phyloP scores from a whole-genome alignment of 2,888 invertebrate genomes.

The Sinodicranocentrus sp. region DNA sequence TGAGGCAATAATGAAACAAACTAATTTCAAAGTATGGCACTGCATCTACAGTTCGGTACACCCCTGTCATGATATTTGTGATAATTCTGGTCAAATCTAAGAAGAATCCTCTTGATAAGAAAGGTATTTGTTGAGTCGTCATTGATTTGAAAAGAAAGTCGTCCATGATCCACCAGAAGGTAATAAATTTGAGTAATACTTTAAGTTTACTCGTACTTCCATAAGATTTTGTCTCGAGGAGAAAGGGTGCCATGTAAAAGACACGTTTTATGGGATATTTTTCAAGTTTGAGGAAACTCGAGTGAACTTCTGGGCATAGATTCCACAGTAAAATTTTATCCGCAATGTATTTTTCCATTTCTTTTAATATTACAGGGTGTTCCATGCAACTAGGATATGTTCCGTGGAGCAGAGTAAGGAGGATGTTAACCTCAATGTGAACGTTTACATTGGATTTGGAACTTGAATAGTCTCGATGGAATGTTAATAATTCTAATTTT shows the following conservation, averaged over 20 bases:
- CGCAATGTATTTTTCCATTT: neutral
- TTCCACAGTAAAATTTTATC: conserved; percentile 6
- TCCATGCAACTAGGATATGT: neutral
- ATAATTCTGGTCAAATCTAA: conserved; percentile 22
- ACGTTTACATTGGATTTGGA: neutral
- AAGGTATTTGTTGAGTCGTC: neutral
- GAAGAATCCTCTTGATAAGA: conserved; percentile 21
- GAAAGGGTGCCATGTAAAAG: neutral
- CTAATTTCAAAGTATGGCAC: conserved; percentile 43
- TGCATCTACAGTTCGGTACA: conserved; percentile 25
- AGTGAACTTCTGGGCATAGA: neutral
- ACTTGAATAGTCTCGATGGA: too few species aligned
- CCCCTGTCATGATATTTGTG: conserved; percentile 10
- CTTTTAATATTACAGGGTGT: neutral
- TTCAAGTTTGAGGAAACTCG: neutral
- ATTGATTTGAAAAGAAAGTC: conserved; percentile 16
- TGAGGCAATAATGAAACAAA: conserved; percentile 34
- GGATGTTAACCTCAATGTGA: neutral
- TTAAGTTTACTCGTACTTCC: conserved; percentile 5
- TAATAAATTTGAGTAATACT: conserved; percentile 43
- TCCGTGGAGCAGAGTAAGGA: neutral
- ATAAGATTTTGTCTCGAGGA: neutral
- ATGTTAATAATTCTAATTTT: too few species aligned
- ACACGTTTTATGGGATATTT: conserved; percentile 8
- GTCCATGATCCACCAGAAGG: conserved; percentile 27